Evolutionary conservation across 2,888 invertebrate species (phyloP), one percentile per base, ranked within the genome.

Genomic region (Nomada ruficornis): DNA sequence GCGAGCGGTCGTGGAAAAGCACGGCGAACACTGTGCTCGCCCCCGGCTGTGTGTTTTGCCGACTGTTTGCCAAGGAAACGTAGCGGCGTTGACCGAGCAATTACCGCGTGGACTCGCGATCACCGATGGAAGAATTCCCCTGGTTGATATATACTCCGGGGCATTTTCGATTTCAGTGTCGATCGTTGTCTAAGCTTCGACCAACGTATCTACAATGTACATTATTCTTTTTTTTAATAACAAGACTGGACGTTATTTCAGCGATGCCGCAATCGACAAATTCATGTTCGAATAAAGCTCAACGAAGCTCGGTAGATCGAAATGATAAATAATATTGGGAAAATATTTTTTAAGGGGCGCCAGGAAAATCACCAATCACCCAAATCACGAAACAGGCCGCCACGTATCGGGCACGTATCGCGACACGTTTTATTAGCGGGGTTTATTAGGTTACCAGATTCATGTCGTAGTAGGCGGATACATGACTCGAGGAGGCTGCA

Each of bases 361-460:
- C 23, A 15, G 9, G 44, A 23, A 55, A 47, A 50, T 50, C 23
- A 23, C 23, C 23, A 23, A 23, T 23, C 23, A 23, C 23, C 23
- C 23, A 23, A 23, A 23, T 55, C 20, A 9, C 4, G 13, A 50
- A 47, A 42, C 44, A 7, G 36, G 36, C 29, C 18, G 44, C 18
- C 20, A 50, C n/a, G n/a, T 18, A 47, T 10, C 15, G 18, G 64
- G 64, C 20, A 29, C 65, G 64, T 47, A 20, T 13, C n/a, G n/a
- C 59, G 60, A 76, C 75, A 79, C 65, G 69, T 77, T 84, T 79
- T 76, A 79, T 79, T 73, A 79, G 54, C 42, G 15, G 44, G 42
- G 18, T 69, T 82, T 84, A 82, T 82, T 82, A 84, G 65, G 79
- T 79, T 82, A 82, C 72, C 60, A 70, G 70, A 82, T 82, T 73